Conservation (phyloP, 2,113 vertebrate genomes). For the Laticauda laticaudata region DNA sequence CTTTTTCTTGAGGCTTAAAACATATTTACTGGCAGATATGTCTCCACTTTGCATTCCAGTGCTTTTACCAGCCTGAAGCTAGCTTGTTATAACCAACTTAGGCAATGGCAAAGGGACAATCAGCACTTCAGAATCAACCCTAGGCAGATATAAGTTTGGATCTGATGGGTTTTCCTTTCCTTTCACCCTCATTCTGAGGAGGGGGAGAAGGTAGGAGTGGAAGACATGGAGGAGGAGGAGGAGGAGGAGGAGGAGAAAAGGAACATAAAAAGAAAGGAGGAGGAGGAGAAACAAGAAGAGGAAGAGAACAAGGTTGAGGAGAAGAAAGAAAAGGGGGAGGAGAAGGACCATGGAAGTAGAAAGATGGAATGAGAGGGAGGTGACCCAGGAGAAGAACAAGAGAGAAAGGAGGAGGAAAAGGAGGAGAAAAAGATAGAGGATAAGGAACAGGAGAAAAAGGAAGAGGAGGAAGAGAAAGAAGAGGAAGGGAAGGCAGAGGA, state of each 20-base stretch:
- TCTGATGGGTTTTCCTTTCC: slow-evolving; percentile 45
- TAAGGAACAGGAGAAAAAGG: no score
- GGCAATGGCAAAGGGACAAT: slow-evolving; percentile 71
- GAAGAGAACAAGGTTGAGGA: no score
- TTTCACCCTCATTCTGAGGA: slow-evolving; percentile 45
- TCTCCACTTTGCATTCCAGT: slow-evolving; percentile 65
- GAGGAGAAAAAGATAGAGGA: no score
- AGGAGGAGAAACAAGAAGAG: accelerated
- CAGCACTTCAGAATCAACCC: slow-evolving; percentile 73
- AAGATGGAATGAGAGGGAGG: no score
- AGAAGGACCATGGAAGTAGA: no score
- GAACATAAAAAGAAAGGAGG: not conserved
- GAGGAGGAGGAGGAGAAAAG: not conserved
- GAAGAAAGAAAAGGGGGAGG: no score
- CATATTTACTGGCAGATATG: slow-evolving; percentile 62
- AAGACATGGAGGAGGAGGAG: not conserved
- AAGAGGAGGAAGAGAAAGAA: no score
- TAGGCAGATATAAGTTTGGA: slow-evolving; percentile 66
- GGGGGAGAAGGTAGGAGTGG: not conserved
- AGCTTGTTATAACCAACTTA: slow-evolving; percentile 77
- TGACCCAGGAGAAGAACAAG: not conserved
- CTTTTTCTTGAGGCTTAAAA: slow-evolving; percentile 61
- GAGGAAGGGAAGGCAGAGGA: not conserved
- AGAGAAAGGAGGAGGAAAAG: no score
- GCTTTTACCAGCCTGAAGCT: slow-evolving; percentile 66